Conservation (phyloP, 2,113 vertebrate genomes). For the Passer montanus region DNA sequence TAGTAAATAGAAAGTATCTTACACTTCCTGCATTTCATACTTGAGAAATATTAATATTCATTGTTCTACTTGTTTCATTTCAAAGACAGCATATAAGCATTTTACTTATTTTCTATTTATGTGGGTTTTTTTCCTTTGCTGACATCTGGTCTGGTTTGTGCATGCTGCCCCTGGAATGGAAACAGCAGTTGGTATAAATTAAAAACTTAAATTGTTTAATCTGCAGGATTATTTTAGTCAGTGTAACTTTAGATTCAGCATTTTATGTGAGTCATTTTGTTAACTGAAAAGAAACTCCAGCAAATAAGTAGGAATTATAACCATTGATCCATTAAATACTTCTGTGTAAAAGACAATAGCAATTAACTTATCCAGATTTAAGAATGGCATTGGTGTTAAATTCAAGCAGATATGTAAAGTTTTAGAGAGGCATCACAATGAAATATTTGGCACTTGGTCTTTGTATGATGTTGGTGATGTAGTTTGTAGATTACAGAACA, state of each 20-base stretch:
- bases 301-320: not conserved
- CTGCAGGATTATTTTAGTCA: not conserved
- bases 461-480: not conserved
- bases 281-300: not conserved
- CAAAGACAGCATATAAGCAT: not conserved
- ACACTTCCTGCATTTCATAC: not conserved
- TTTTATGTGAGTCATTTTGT: not conserved
- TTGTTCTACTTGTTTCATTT: not conserved
- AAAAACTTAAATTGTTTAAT: not conserved
- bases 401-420: not conserved
- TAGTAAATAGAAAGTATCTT: not conserved
- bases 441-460: slow-evolving; percentile 30
- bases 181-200: not conserved
- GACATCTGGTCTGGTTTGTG: not conserved
- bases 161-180: not conserved
- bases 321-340: not conserved
- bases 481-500: not conserved
- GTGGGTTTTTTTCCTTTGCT: not conserved
- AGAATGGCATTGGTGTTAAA: not conserved
- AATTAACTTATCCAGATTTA: not conserved
- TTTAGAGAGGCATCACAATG: not conserved
- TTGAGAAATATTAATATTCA: not conserved
- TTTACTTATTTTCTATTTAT: not conserved
- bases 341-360: not conserved
- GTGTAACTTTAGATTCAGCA: not conserved